Base-by-base conservation (phyloP, 1,140 invertebrate genomes). In the Drosophila athabasca region DNA sequence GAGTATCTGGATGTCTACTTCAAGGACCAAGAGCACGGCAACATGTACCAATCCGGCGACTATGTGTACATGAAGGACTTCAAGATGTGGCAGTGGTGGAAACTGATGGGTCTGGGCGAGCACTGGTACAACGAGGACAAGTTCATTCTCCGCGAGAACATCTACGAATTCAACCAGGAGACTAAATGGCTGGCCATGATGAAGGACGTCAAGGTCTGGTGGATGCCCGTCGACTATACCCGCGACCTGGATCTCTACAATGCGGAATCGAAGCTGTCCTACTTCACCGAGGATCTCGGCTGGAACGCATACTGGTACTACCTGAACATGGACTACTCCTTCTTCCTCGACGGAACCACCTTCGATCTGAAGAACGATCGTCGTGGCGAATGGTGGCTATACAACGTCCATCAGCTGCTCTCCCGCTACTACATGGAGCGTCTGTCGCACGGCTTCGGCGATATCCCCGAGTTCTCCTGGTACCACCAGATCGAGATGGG, bases 261-360 rank as follows among this genome's bases (percentile, higher is more conserved):
- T 53, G 67, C 84, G 15, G 95, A 96, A 76, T 93, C 94, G 79
- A 93, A 92, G 61, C 69, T 96, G 17, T 92, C 94, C 29, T 96
- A 96, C 92, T 96, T 95, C 92, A 95, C 94, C 29, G 95, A 96
- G 77, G 95, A 96, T 81, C 92, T 94, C 64, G 94, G 94, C 46
- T 91, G 95, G 53, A 96, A 96, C 91, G 85, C 94, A 6, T 95
- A 93, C 90, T 95, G 96, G 92, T 95, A 94, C 91, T 94, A 95
- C 90, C 93, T 94, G 92, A 94, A 95, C 70, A 89, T 93, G 53
- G 92, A 93, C 26, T 94, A 94, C 90, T 95, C 95, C 53, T 94
- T 94, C 93, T 95, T 94, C 94, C 79, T 94, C 75, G 92, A 92
- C 39, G 92, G 93, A 46, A 92, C 93, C 24, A 91, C 94, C 29